Base-by-base conservation (phyloP, 2,113 vertebrate genomes). In the Anoura caudifer region DNA sequence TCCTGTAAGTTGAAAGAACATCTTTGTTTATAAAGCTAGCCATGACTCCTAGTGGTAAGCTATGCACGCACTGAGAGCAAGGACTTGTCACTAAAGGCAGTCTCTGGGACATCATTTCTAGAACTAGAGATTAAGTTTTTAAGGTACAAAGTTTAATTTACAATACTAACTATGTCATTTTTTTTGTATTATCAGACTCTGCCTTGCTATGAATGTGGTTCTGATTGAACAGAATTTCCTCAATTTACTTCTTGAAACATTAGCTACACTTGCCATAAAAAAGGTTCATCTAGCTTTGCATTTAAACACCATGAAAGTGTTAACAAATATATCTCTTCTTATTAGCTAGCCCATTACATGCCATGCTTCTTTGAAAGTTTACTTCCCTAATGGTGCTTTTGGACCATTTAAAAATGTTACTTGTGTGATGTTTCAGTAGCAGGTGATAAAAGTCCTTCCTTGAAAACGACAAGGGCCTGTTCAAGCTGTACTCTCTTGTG, bases 301-400 rank as follows among this genome's bases (percentile, higher is more conserved):
- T 79, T 79, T 96, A 22, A 77, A 77, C 47, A 85, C 61, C 52
- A 16, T 96, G 87, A 76, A 81, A 50, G 4, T 14, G 45, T 94
- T 97, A 97, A 26, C 28, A 91, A 76, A 90, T 22, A 6, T 7
- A 10, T 87, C 97, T 97, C 77, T 87, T 43, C 12, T 92, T 88
- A 28, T 6, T 59, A 72, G 41, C 11, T 92, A 73, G 67, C 24
- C 4, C 1, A 16, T 97, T 94, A 38, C 28, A 15, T 14, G n/a
- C 22, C 7, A 10, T 31, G n/a, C 0, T 15, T 95, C 91, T 54
- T 63, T 41, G 81, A 83, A 87, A 0, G 7, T 65, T 56, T 5
- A 9, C n/a, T 72, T 96, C 50, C 80, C 0, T 41, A 43, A 12
- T 7, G 6, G 1, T 94, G 24, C 41, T 80, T 93, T 28, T 82